Base-by-base conservation (phyloP, 2,888 invertebrate genomes). In the Eumacrocentrus americanus region DNA sequence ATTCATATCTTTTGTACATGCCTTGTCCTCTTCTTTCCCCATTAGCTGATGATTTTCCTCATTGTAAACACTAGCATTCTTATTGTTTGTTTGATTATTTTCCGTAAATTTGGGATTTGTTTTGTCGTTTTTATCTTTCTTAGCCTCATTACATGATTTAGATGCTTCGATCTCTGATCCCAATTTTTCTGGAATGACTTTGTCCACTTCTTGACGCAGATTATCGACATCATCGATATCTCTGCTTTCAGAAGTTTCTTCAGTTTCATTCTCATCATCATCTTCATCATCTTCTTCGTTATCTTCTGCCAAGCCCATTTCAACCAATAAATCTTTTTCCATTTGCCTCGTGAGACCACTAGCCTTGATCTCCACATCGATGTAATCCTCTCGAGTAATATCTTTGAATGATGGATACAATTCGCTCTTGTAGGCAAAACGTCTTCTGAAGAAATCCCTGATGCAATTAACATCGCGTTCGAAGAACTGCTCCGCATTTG, bases 401-500 rank as follows among this genome's bases (percentile, higher is more conserved):
- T 94, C 94, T 23, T 83, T 81, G 77, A 94, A 94, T 70, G 85
- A 86, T 1, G 95, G 95, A 80, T 85, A 89, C 29, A 89, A 81
- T 67, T 89, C 91, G 80, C 95, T 94, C 81, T 95, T 97, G 81
- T 90, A 98, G 0, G 85, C 88, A 81, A 95, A 98, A 51, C 95
- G 87, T 74, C 89, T 89, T 72, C 89, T 90, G 82, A 98, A 99
- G 83, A 96, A 95, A 66, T 92, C 91, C 52, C 90, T 86, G 2
- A 99, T 86, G 79, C 98, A 98, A 54, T 88, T 89, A 0, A 99
- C 98, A 83, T 99, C 99, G 67, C 99, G 87, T 67, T 98, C 89
- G 80, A 99, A 99, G 81, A 82, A 94, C 89, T 89, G 86, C 86
- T 92, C 89, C 44, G 98, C 98, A 81, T 99, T 96, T 35, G 84